phyloP scores from a whole-genome alignment of 1,140 invertebrate genomes.

The Matsumurasca onukii region DNA sequence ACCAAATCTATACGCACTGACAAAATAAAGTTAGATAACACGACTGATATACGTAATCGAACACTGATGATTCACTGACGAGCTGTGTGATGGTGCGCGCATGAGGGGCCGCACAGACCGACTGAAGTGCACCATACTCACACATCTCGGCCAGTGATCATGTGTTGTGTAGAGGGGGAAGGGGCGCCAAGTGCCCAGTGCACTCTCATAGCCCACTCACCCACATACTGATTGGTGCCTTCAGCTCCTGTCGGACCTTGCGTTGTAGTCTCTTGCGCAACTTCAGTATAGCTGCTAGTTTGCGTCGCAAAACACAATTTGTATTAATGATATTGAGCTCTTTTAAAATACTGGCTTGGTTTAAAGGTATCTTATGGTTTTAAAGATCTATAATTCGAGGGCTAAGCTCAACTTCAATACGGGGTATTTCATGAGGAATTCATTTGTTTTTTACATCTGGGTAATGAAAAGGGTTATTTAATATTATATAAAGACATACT shows the following conservation, averaged over 20 bases:
- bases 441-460: not conserved
- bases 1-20: not conserved
- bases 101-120: too few species aligned
- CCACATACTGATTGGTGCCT: conserved; percentile 1
- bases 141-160: not conserved
- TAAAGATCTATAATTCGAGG: not conserved
- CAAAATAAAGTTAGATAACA: not conserved
- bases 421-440: not conserved
- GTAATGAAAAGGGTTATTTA: too few species aligned
- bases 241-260: not conserved
- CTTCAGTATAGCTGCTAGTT: not conserved
- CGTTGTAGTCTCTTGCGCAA: conserved; percentile 4
- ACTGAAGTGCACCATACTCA: not conserved
- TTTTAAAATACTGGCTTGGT: not conserved
- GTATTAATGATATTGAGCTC: not conserved
- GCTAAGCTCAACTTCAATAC: not conserved
- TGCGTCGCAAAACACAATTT: not conserved
- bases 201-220: conserved; percentile 15
- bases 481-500: too few species aligned
- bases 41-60: not conserved
- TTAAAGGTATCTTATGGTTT: not conserved
- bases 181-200: not conserved
- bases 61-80: not conserved
- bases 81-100: too few species aligned
- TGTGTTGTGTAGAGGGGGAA: not conserved